Base-by-base conservation (phyloP, 2,888 invertebrate species). In the Sylvicola cinctus region DNA sequence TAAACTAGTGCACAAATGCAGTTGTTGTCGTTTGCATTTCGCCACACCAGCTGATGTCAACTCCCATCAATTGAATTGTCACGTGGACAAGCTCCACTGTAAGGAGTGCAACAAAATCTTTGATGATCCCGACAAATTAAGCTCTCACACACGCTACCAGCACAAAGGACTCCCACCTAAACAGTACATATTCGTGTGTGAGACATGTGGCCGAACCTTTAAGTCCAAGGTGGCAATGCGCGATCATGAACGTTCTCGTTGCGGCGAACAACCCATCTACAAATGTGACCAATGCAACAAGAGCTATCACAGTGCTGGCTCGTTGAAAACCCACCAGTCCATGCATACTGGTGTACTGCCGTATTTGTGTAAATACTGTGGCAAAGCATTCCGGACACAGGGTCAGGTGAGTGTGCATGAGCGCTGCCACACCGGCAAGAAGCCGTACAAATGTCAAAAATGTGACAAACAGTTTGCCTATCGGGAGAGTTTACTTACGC, bases 401-500 rank as follows among this genome's bases (percentile, higher is more conserved):
- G 54, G 52, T 6, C 54, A 56, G 39, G 40, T 54, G 20, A 51
- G 51, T 38, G 46, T 54, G 14, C 58, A 58, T 40, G 49, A 51
- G 42, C 50, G 60, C 16, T 52, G 54, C 2, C 65, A 65, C 41
- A 61, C 58, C 1, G 61, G 62, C 12, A 57, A 58, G 39, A 63
- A 63, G 39, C 63, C 64, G 3, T 65, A 57, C 41, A 55, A 59
- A 41, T 65, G 64, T 41, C 50, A 56, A 54, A 46, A 50, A 3
- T 58, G 57, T 35, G 46, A 53, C 6, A 57, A 58, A 42, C 50
- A 57, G 15, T 65, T 65, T 47, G 59, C 61, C 1, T 61, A 64
- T 41, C 52, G 63, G 16, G 62, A 62, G 41, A 63, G 62, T 41
- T 47, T 65, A 32, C 45, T 63, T 17, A 64, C 62, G 2, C 64